Evolutionary conservation across 2,888 invertebrate species (phyloP), one percentile per base, ranked within the genome.

Genomic region (Meloe dianella): DNA sequence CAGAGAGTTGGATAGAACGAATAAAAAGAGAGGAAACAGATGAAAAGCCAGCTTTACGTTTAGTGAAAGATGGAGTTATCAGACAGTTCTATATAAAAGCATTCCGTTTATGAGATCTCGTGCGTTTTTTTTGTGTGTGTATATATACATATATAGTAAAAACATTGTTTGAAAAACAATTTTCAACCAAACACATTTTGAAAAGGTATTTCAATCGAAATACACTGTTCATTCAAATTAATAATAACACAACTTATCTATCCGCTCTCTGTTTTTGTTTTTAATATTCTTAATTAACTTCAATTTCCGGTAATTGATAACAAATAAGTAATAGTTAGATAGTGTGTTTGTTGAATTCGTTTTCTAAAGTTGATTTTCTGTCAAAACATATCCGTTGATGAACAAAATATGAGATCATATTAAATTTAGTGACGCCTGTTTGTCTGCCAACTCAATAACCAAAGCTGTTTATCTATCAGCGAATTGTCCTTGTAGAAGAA

Each of bases 401-500:
- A 29, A 57, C 58, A 32, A 58, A 58, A 58, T 35, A 35, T 32
- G 58, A n/a, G n/a, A 58, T 58, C 30, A n/a, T 32, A 35, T 58
- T 58, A 58, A 35, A 22, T 32, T 30, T 58, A 27, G 58, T 58
- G 58, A 58, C 58, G 58, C 58, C 58, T 29, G 58, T 32, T 32
- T 29, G 58, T 58, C 58, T 58, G 58, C 32, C 58, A 22, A 27
- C 35, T 32, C 58, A 58, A 58, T 58, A 58, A 58, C 30, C 20
- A 29, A 32, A 35, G 32, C 24, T 58, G 57, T 27, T n/a, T 58
- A 58, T 58, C 32, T 58, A 58, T 58, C 32, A 29, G n/a, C 27
- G 20, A 35, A 35, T 35, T 35, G 58, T 58, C 30, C 58, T 58
- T 35, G 58, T n/a, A 24, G 17, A 10, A 22, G 20, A n/a, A 32